Evolutionary conservation across 1,140 invertebrate species (phyloP), one percentile per base, ranked within the genome.

Genomic region (Dermatophagoides farinae): DNA sequence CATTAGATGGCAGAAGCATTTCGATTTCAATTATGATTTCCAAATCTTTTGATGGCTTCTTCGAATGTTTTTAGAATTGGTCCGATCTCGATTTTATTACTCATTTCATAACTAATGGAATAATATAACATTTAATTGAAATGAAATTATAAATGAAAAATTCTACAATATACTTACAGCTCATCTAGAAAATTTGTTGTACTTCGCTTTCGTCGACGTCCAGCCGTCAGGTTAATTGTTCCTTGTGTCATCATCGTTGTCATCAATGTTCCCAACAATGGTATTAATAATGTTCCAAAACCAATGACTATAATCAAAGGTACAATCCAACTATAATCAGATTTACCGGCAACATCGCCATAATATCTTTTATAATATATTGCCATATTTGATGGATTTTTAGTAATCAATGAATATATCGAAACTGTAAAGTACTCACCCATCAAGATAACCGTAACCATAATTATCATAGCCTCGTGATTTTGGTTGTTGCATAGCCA

Each of bases 271-370:
- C 54, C 43, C 23, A 61, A 43, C 18, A 64, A 16, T 23, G 63
- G 63, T 6, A 64, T 38, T 14, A 64, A 38, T 23, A 64, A 39
- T 11, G 63, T 62, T 16, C 63, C 63, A 22, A 62, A 57, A 23
- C 63, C 63, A 55, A 64, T 51, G n/a, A 64, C 44, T 44, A 64
- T 58, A 16, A 57, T 47, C 9, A 64, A 20, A 5, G 63, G 63
- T 12, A 64, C 59, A 1, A 64, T 25, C 60, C 60, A 64, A 39
- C 43, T 52, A 38, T 46, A 60, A 25, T 64, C 63, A 22, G 61
- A 23, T 60, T 40, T 49, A 10, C 54, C 63, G 44, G 59, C 52
- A 1, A 43, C 37, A 61, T 61, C 60, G 4, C 52, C 50, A 47
- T 12, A 46, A 23, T 47, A 50, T 1, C 39, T 18, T 18, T 25